A percentile compares a stretch with the other conserved stretches of the same genome.
Evolutionary conservation across 2,113 vertebrate genomes (phyloP).

Genomic region (Choloepus hoffmanni): DNA sequence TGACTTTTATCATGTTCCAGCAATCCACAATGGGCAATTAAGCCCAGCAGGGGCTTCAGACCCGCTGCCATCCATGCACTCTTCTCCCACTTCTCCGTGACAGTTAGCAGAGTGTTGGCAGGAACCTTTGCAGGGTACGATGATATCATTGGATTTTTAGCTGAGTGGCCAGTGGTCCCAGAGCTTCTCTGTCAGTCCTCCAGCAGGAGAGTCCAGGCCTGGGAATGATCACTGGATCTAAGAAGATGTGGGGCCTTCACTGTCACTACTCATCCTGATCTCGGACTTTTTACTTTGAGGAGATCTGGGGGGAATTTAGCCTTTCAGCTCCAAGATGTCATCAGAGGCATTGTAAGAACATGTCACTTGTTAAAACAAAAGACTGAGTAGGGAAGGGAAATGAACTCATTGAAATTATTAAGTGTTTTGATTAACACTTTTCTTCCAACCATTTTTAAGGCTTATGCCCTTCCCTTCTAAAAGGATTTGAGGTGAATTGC

Average conservation of each 20-base stretch:
- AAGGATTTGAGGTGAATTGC: neutral
- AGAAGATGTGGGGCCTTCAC: no score
- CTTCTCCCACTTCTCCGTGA: accelerated
- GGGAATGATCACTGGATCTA: accelerated
- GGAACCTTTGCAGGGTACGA: neutral
- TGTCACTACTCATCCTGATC: neutral
- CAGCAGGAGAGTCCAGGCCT: neutral
- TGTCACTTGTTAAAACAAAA: neutral
- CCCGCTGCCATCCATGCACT: accelerated
- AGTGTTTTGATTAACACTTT: neutral
- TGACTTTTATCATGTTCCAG: accelerated
- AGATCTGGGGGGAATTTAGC: neutral
- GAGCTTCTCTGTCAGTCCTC: neutral
- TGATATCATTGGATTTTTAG: accelerated
- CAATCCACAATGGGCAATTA: accelerated
- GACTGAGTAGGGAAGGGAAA: neutral
- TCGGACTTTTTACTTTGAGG: neutral
- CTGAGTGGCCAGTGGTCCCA: neutral
- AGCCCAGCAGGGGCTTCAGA: neutral
- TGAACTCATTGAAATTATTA: neutral
- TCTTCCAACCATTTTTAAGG: neutral
- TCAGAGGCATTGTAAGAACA: neutral
- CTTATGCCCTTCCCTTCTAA: neutral
- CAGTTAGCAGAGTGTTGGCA: neutral
- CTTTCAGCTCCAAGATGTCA: neutral